Conservation (phyloP, 92 coral and sea anemone genomes). For the Diadumene lineata region DNA sequence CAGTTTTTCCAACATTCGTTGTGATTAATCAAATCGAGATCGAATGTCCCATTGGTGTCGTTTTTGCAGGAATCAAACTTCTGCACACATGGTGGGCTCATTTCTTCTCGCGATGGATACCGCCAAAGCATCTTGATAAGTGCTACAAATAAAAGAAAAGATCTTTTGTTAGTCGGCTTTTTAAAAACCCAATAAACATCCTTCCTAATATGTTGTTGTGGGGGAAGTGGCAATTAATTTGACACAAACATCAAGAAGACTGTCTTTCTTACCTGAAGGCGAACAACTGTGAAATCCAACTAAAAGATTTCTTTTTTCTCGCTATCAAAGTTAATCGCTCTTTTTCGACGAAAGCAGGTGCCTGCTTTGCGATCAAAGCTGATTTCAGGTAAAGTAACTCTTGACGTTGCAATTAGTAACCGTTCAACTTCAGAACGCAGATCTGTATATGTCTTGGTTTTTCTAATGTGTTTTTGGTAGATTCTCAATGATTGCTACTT, state of each 20-base stretch:
- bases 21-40: slow-evolving; percentile 10
- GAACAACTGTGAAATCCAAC: not conserved
- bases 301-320: not conserved
- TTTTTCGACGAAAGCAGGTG: not conserved
- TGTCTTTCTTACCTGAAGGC: not conserved
- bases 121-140: not conserved
- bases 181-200: too few relatives aligned
- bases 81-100: slow-evolving; percentile 10
- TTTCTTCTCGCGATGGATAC: not conserved
- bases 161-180: too few relatives aligned
- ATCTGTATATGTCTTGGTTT: not conserved
- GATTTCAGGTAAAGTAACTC: not conserved
- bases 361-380: not conserved
- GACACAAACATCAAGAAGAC: not conserved
- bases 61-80: slow-evolving; percentile 9
- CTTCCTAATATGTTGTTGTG: too few relatives aligned
- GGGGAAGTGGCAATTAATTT: too few relatives aligned
- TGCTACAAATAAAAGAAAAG: not conserved
- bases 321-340: not conserved
- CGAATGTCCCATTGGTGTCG: not conserved
- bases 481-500: not conserved
- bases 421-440: not conserved
- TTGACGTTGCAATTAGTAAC: too few relatives aligned
- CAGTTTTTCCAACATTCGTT: slow-evolving; percentile 67
- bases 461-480: not conserved